Conservation (phyloP, 2,113 vertebrate species). For the Anas platyrhynchos region DNA sequence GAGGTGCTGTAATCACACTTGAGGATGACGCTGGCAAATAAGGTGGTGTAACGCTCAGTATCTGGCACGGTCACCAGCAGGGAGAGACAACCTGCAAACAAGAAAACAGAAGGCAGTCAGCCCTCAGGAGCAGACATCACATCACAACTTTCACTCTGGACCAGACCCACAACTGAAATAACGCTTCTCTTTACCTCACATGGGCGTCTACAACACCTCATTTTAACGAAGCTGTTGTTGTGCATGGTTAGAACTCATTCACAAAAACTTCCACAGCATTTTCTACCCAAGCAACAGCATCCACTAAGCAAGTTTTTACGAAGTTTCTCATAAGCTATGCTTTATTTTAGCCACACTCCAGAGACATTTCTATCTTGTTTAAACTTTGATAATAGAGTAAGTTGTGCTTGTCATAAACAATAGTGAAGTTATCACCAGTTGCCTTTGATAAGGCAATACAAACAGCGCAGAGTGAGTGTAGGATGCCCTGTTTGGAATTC, state of each 20-base stretch:
- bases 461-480: constrained; percentile 3
- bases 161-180: background rate
- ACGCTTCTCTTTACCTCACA: background rate
- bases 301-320: background rate
- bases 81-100: constrained; percentile 78
- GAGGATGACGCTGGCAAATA: constrained; percentile 86
- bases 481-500: background rate
- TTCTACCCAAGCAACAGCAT: background rate
- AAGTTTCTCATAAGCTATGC: background rate
- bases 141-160: background rate
- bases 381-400: constrained; percentile 60
- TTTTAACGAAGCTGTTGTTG: background rate
- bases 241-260: background rate
- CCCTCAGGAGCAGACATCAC: background rate
- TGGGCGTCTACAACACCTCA: background rate
- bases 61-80: constrained; percentile 86
- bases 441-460: constrained; percentile 62
- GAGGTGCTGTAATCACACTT: constrained; percentile 94
- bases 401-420: constrained; percentile 29
- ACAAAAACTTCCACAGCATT: background rate
- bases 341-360: background rate
- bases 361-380: constrained; percentile 52
- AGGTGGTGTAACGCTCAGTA: constrained; percentile 77
- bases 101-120: constrained; percentile 1
- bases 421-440: constrained; percentile 35